These are phyloP conservation scores for Kryptolebias marmoratus DNA, from an alignment of 2,113 vertebrate species.

Conservation along the genomic window DNA sequence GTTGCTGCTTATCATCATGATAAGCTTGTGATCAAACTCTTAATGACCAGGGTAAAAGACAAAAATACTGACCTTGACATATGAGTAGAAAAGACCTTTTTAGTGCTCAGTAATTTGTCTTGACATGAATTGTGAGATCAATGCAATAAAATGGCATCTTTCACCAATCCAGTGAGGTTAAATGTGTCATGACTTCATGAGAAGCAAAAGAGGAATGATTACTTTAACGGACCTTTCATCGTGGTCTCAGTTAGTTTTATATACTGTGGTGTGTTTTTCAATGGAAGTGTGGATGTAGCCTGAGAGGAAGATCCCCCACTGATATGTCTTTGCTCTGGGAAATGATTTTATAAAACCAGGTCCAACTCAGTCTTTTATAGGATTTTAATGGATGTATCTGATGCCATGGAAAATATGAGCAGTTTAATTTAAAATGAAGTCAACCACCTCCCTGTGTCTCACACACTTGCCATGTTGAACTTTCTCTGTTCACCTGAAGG, in stretches of 20 bases:
- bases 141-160: slow-evolving; percentile 56
- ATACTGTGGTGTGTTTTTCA: slow-evolving; percentile 51
- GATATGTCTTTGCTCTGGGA: slow-evolving; percentile 60
- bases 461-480: slow-evolving; percentile 47
- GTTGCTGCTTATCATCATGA: too few species aligned
- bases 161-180: slow-evolving; percentile 57
- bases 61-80: slow-evolving; percentile 11
- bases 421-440: slow-evolving; percentile 72
- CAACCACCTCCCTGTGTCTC: slow-evolving; percentile 61
- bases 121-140: slow-evolving; percentile 73
- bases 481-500: slow-evolving; percentile 55
- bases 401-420: slow-evolving; percentile 78
- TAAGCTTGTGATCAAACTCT: background rate
- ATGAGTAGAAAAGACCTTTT: slow-evolving; percentile 56
- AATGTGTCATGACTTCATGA: slow-evolving; percentile 75
- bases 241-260: slow-evolving; percentile 54
- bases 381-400: slow-evolving; percentile 72
- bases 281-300: slow-evolving; percentile 57
- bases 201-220: slow-evolving; percentile 61
- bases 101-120: slow-evolving; percentile 44
- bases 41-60: background rate
- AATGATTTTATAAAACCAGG: slow-evolving; percentile 55
- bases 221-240: slow-evolving; percentile 59
- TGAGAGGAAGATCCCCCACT: slow-evolving; percentile 66
- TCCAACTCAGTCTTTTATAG: slow-evolving; percentile 68